Evolutionary conservation across 2,797 vertebrate species (phyloP), one percentile per base, ranked within the genome.

Genomic region (Cirrhinus mrigala): DNA sequence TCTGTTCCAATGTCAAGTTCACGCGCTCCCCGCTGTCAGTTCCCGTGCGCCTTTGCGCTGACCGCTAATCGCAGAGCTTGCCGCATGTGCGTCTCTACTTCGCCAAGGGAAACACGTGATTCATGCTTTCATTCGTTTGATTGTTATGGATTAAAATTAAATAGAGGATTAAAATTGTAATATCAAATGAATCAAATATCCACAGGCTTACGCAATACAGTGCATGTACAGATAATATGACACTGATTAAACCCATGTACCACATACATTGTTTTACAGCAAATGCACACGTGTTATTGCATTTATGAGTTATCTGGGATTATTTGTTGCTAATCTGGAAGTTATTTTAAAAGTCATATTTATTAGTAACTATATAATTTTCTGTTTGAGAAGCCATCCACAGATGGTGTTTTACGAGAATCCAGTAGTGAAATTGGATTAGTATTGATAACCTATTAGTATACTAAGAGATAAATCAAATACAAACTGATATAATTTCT

Each of bases 111-210:
- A 46, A 54, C 64, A 54, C 16, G 48, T 81, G 79, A 70, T 70
- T 81, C 50, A 27, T 46, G 40, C 52, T 79, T 78, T 24, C 60
- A 83, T 77, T 84, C 15, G 48, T 58, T 79, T 79, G 46, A 9
- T n/a, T n/a, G n/a, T n/a, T n/a, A n/a, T n/a, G n/a, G n/a, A n/a
- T n/a, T n/a, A n/a, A n/a, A n/a, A n/a, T n/a, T n/a, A n/a, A n/a
- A n/a, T n/a, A n/a, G n/a, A n/a, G n/a, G n/a, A n/a, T n/a, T n/a
- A n/a, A n/a, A n/a, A n/a, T n/a, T n/a, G n/a, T n/a, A n/a, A n/a
- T n/a, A n/a, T 58, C 27, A 69, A 81, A 81, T 4, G 0, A 81
- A 66, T 66, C 46, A 50, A 80, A 79, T 66, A 66, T 44, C 24
- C 48, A 46, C 24, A 8, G 22, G 37, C 37, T 79, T 84, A 78